These are phyloP conservation scores for Brachionus calyciflorus DNA, from an alignment of 1,140 invertebrate genomes.

Conservation along the genomic window DNA sequence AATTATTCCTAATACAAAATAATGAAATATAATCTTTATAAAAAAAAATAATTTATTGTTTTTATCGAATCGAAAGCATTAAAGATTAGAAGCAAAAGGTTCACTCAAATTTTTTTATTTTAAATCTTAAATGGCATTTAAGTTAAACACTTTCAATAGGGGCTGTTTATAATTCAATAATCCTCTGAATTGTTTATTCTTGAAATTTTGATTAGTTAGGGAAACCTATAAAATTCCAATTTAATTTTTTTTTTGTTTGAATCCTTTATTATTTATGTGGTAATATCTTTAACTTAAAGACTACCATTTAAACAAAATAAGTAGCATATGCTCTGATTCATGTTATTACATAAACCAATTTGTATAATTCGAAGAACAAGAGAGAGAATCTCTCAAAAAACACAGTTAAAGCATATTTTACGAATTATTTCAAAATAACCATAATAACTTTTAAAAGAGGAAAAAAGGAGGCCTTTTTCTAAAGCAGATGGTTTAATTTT, in stretches of 20 bases:
- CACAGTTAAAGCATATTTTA: conserved; percentile 33
- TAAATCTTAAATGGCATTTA: too few relatives aligned
- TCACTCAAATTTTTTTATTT: too few relatives aligned
- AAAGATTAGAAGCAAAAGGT: too few relatives aligned
- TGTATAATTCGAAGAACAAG: not conserved
- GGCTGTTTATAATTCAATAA: too few relatives aligned
- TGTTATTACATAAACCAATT: conserved; percentile 40
- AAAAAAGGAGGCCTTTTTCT: not conserved
- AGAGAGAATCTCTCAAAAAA: conserved; percentile 3
- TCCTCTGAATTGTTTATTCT: conserved; percentile 4
- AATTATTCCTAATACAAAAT: too few relatives aligned
- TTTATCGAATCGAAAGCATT: too few relatives aligned
- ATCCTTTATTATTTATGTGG: too few relatives aligned
- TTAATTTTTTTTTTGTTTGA: too few relatives aligned
- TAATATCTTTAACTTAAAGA: not conserved
- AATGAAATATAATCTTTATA: too few relatives aligned
- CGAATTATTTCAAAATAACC: not conserved
- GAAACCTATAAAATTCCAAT: too few relatives aligned
- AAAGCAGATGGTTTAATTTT: conserved; percentile 28
- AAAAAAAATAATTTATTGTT: too few relatives aligned
- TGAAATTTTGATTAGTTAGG: conserved; percentile 8
- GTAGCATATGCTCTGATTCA: conserved; percentile 34
- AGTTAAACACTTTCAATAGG: too few relatives aligned
- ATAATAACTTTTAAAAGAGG: not conserved
- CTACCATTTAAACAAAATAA: not conserved